A percentile compares a stretch with the other conserved stretches of the same genome.
Conservation (phyloP, 2,888 invertebrate species). For the Agrotis exclamationis region DNA sequence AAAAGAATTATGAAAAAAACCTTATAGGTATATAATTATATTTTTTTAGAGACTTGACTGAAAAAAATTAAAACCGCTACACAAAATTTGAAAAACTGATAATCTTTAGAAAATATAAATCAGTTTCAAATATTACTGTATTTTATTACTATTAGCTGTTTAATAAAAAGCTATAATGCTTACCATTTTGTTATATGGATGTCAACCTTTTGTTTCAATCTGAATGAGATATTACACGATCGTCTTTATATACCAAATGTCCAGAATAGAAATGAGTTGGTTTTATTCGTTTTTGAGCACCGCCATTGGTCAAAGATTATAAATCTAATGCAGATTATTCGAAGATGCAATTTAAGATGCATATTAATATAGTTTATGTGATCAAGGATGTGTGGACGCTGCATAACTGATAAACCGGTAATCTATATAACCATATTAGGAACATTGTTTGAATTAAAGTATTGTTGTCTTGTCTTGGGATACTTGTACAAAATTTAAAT, state of each 20-base stretch:
- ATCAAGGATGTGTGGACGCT: neutral
- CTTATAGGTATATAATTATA: too few species aligned
- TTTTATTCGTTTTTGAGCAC: slow-evolving; percentile 56
- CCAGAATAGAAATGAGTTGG: slow-evolving; percentile 70
- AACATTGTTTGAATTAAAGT: neutral
- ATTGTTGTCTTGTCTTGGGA: neutral
- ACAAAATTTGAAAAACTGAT: too few species aligned
- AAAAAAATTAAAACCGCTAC: too few species aligned
- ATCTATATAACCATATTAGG: slow-evolving; percentile 4
- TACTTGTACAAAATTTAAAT: neutral
- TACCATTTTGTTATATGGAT: slow-evolving; percentile 78
- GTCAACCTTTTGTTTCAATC: slow-evolving; percentile 71
- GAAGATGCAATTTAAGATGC: slow-evolving; percentile 24
- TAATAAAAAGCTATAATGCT: slow-evolving; percentile 53
- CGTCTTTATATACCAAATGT: slow-evolving; percentile 76
- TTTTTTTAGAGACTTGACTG: too few species aligned
- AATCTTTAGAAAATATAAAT: neutral
- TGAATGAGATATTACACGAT: slow-evolving; percentile 64
- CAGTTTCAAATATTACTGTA: neutral
- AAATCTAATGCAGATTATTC: slow-evolving; percentile 44
- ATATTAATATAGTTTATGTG: slow-evolving; percentile 8
- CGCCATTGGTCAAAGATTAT: slow-evolving; percentile 63
- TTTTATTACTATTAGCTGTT: neutral
- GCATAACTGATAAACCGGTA: slow-evolving; percentile 7
- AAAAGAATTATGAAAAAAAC: too few species aligned